These are phyloP conservation scores for Drosophila affinis DNA, from an alignment of 2,888 invertebrate genomes.

Conservation along the genomic window DNA sequence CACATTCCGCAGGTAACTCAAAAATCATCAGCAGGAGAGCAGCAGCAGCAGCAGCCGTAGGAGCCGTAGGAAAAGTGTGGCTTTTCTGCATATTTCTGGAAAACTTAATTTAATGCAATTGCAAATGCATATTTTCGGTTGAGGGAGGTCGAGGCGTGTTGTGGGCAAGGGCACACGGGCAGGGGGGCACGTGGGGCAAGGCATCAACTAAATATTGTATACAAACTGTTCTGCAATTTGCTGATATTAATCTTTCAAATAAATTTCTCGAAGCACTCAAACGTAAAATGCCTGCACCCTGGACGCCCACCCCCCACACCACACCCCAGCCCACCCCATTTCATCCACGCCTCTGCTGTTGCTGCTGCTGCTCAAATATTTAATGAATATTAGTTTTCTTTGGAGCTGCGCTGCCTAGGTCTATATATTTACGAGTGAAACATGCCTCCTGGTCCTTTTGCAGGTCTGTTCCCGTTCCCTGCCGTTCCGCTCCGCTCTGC, in stretches of 20 bases:
- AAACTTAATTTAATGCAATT: conserved; percentile 70
- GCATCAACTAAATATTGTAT: conserved; percentile 40
- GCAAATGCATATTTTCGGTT: conserved; percentile 63
- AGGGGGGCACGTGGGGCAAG: not conserved
- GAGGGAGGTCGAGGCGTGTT: conserved; percentile 4
- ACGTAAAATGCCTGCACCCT: conserved; percentile 46
- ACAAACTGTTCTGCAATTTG: conserved; percentile 60
- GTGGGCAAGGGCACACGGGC: not conserved
- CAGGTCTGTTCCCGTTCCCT: conserved; percentile 8
- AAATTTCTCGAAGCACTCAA: conserved; percentile 65
- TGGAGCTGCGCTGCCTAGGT: conserved; percentile 23
- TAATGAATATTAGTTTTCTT: conserved; percentile 68
- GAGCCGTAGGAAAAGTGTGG: conserved; percentile 23
- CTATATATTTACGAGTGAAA: conserved; percentile 27
- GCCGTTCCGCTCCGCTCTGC: not conserved
- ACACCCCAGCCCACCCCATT: too few relatives aligned
- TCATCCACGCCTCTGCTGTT: too few relatives aligned
- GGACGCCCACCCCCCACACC: not conserved
- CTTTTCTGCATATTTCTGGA: conserved; percentile 30
- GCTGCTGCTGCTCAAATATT: conserved; percentile 56
- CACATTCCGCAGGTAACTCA: conserved; percentile 41
- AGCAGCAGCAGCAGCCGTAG: conserved; percentile 3
- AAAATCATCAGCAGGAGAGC: conserved; percentile 49
- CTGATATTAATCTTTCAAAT: conserved; percentile 66
- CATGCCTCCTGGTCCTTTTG: conserved; percentile 12